Conservation (phyloP, 2,113 vertebrate genomes). For the Halcyon senegalensis region DNA sequence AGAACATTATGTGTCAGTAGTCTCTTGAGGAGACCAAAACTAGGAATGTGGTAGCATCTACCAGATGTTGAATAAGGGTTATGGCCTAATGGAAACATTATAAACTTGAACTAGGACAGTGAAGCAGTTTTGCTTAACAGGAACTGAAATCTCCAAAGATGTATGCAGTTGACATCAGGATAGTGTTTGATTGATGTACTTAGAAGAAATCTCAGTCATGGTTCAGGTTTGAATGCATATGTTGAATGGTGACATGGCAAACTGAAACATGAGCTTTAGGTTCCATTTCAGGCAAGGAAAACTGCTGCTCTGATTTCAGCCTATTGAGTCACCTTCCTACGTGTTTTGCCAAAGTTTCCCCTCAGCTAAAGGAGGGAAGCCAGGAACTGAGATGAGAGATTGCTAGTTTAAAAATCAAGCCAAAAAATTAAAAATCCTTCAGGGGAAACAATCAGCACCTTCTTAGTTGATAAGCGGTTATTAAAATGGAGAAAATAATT, state of each 20-base stretch:
- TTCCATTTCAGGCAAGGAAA: slow-evolving; percentile 53
- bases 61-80: not conserved
- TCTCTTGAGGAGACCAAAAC: not conserved
- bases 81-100: not conserved
- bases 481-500: slow-evolving; percentile 38
- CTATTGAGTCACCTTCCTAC: slow-evolving; percentile 33
- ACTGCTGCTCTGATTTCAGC: slow-evolving; percentile 30
- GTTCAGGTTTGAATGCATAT: not conserved
- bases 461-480: not conserved
- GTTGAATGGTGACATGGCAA: not conserved
- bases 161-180: not conserved
- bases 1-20: not conserved
- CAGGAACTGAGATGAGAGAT: not conserved
- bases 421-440: not conserved
- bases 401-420: not conserved
- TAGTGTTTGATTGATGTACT: not conserved
- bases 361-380: not conserved
- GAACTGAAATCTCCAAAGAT: not conserved
- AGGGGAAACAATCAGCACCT: not conserved
- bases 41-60: not conserved
- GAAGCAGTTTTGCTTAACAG: not conserved
- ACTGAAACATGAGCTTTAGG: slow-evolving; percentile 44
- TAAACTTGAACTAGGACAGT: not conserved
- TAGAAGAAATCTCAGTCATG: not conserved
- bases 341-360: slow-evolving; percentile 24